Evolutionary conservation across 2,797 vertebrate species (phyloP).

Genomic region (Decapterus maruadsi): DNA sequence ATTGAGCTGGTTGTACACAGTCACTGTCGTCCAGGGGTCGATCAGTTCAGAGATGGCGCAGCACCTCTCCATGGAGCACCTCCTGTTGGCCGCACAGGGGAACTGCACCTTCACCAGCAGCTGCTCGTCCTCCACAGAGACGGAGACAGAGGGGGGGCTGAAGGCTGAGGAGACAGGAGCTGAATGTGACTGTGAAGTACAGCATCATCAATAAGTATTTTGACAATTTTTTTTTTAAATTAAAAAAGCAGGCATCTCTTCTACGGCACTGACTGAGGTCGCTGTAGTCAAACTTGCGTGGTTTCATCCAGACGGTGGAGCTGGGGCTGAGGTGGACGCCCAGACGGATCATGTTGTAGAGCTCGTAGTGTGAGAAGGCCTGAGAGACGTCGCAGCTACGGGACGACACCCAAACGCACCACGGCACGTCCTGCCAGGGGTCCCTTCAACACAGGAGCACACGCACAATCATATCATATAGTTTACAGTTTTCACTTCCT

Average conservation of each 20-base stretch:
- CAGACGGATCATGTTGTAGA: conserved; percentile 77
- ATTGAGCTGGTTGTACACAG: conserved; percentile 69
- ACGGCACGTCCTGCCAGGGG: conserved; percentile 76
- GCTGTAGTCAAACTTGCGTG: conserved; percentile 70
- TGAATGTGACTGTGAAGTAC: background rate
- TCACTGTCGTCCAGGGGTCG: conserved; percentile 73
- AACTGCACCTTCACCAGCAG: conserved; percentile 77
- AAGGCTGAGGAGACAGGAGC: conserved; percentile 53
- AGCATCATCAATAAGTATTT: background rate
- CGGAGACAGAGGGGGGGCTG: conserved; percentile 75
- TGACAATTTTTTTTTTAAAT: too few species aligned
- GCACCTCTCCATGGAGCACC: conserved; percentile 61
- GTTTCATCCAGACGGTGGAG: conserved; percentile 59
- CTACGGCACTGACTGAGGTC: conserved; percentile 72
- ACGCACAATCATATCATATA: background rate
- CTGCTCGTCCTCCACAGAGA: conserved; percentile 53
- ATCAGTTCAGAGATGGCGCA: conserved; percentile 69
- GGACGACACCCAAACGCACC: conserved; percentile 74
- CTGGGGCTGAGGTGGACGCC: conserved; percentile 61
- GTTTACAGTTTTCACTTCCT: background rate
- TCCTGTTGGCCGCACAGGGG: conserved; percentile 75
- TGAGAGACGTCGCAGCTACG: conserved; percentile 76
- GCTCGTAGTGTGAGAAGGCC: conserved; percentile 64
- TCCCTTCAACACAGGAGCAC: conserved; percentile 49
- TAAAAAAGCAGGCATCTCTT: conserved; percentile 4